phyloP scores from a whole-genome alignment of 2,113 vertebrate species.

The Caranx melampygus region DNA sequence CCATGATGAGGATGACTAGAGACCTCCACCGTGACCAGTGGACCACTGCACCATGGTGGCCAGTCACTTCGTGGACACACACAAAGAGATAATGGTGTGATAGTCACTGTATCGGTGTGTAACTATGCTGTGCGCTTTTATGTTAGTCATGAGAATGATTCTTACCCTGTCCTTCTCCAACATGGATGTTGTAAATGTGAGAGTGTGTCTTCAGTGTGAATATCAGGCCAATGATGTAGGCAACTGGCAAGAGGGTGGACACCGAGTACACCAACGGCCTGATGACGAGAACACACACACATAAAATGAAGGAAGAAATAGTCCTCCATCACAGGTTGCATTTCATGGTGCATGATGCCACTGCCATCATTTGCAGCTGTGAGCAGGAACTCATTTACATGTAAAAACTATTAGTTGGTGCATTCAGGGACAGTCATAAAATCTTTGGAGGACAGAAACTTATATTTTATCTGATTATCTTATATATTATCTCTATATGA shows the following conservation, averaged over 20 bases:
- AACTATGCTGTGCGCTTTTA: background rate
- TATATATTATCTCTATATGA: too few species aligned
- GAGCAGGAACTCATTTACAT: background rate
- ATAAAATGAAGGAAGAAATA: background rate
- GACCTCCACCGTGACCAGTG: constrained; percentile 89
- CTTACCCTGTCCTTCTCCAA: constrained; percentile 86
- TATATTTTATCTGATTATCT: too few species aligned
- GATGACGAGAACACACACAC: constrained; percentile 26
- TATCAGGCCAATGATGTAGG: constrained; percentile 88
- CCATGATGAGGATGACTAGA: constrained; percentile 87
- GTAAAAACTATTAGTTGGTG: background rate
- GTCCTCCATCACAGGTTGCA: too few species aligned
- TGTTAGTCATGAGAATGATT: background rate
- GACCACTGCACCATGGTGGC: constrained; percentile 80
- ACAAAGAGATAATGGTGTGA: background rate
- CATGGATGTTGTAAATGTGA: constrained; percentile 88
- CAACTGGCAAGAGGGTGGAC: constrained; percentile 82
- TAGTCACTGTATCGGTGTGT: background rate
- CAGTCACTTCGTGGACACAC: constrained; percentile 48
- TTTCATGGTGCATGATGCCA: too few species aligned
- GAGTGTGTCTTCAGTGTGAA: constrained; percentile 91
- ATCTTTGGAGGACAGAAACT: background rate
- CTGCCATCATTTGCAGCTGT: background rate
- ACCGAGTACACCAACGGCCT: constrained; percentile 86
- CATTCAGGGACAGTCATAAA: background rate